Evolutionary conservation across 2,113 vertebrate species (phyloP), one percentile per base, ranked within the genome.

Genomic region (Neopipo cinnamomea): DNA sequence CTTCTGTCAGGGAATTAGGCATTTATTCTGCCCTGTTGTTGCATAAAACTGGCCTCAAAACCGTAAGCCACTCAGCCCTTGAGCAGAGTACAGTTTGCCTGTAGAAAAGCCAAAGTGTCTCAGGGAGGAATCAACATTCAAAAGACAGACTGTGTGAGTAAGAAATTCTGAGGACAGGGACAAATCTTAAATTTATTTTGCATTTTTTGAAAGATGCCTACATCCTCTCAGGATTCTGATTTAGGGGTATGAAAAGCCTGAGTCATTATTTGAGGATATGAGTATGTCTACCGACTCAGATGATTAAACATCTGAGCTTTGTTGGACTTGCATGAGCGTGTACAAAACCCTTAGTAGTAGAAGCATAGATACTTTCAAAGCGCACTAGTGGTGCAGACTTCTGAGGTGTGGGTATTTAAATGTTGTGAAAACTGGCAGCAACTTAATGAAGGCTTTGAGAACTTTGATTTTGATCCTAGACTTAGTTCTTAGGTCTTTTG

Each of bases 251-350:
- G 80, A 81, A 81, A 46, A 74, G n/a, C 12, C 42, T 62, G 59
- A 80, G 33, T 19, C 28, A 31, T 94, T 95, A 78, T 63, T 24
- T 87, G 49, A 81, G 50, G 73, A 89, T 74, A 92, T 30, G 67
- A 44, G 23, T 65, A 28, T 2, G 0, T 53, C 44, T 76, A 30
- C 24, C 0, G 3, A 44, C 62, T 87, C 63, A 11, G 2, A 71
- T 71, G 37, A 84, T 77, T 86, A 89, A 94, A 91, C 10, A 70
- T 46, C 24, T 41, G 19, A 84, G 31, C 31, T 63, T 65, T 66
- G n/a, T 46, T 4, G 3, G 14, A 47, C 68, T 58, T 86, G n/a
- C 31, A 73, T 18, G n/a, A 84, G 53, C 70, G 62, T 28, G 37
- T 73, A 35, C 41, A 84, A 41, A 73, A 80, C 9, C 16, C 7